phyloP scores from a whole-genome alignment of 2,113 vertebrate genomes.

The Sander lucioperca region DNA sequence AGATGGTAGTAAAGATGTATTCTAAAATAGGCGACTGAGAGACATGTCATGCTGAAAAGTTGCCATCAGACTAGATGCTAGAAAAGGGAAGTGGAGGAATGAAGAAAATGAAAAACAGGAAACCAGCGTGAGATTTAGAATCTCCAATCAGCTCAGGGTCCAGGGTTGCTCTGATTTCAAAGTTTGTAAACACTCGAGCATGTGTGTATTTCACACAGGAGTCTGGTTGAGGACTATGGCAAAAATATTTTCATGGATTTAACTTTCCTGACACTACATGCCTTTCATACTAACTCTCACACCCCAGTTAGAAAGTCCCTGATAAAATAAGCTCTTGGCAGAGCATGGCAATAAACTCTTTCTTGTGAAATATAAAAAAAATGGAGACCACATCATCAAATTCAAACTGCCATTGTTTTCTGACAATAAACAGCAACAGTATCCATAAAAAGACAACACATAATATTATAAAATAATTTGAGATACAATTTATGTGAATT shows the following conservation, averaged over 20 bases:
- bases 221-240: background rate
- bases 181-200: background rate
- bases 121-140: constrained; percentile 53
- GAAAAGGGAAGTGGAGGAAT: background rate
- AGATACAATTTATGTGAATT: background rate
- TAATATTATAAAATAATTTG: background rate
- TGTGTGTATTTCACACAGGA: background rate
- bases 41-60: constrained; percentile 41
- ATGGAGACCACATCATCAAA: background rate
- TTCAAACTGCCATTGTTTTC: background rate
- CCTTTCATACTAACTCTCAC: constrained; percentile 26
- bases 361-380: constrained; percentile 4
- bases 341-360: background rate
- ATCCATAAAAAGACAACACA: constrained; percentile 5
- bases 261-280: background rate
- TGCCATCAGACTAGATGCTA: background rate
- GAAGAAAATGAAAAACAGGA: background rate
- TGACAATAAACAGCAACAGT: background rate
- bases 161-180: constrained; percentile 8
- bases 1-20: constrained; percentile 57
- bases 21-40: background rate
- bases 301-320: background rate
- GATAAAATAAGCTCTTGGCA: background rate
- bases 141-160: constrained; percentile 76
- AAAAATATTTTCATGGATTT: constrained; percentile 13